Evolutionary conservation across 35 echinoderm and acorn worm species (phyloP).

Genomic region (Lytechinus pictus): DNA sequence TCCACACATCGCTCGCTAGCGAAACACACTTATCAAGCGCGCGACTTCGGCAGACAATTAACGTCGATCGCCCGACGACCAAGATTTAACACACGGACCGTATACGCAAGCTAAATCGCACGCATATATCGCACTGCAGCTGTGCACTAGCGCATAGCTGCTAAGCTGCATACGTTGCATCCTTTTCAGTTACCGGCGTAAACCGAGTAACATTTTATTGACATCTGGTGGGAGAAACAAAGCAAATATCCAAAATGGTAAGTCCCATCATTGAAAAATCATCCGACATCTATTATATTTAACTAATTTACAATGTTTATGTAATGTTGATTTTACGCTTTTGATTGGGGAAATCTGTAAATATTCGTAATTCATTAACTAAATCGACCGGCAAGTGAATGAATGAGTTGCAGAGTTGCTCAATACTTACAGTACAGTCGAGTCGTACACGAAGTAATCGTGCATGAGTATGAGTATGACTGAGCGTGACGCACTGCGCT

Average conservation of each 20-base stretch:
- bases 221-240: conserved; percentile 4
- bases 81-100: too few species aligned
- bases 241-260: conserved; percentile 6
- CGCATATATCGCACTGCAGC: too few species aligned
- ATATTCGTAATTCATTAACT: not conserved
- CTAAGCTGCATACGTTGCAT: not conserved
- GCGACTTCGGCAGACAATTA: too few species aligned
- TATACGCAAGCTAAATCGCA: too few species aligned
- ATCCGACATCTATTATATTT: not conserved
- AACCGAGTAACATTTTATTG: not conserved
- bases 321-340: not conserved
- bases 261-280: not conserved
- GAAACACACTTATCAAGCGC: too few species aligned
- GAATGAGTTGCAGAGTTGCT: not conserved
- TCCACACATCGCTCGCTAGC: too few species aligned
- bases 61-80: too few species aligned
- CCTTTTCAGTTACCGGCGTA: not conserved
- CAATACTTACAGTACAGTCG: too few species aligned
- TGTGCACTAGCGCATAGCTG: not conserved
- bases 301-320: not conserved
- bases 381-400: not conserved
- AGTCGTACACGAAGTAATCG: too few species aligned
- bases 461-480: too few species aligned
- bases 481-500: too few species aligned
- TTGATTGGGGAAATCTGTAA: not conserved